Evolutionary conservation across 2,113 vertebrate species (phyloP), one percentile per base, ranked within the genome.

Genomic region (Otolemur garnettii): DNA sequence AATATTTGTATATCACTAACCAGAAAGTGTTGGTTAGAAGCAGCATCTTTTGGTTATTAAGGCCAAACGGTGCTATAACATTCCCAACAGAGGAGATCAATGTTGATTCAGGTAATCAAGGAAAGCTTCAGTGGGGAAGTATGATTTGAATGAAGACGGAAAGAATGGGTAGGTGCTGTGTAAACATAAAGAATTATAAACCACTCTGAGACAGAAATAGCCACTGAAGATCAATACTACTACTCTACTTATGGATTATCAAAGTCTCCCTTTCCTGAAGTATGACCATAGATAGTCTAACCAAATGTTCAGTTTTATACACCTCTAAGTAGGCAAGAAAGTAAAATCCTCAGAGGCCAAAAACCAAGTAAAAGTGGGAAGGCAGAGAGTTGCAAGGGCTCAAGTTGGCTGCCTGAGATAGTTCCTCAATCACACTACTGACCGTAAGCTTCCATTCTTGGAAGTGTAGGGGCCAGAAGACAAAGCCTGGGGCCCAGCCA

Each of bases 281-380:
- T 42, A 57, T 55, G 95, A 93, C 28, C 74, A n/a, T 30, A 91
- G 81, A 50, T 87, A 87, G 4, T 4, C 9, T 79, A 90, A 83
- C 24, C 59, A 84, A 92, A 93, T 53, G 38, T 35, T 92, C 57
- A 66, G 82, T 42, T 92, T 42, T 62, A 80, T 0, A 9, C 24
- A 59, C 22, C 53, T 84, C 30, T 79, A 28, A 79, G 45, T 28
- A 55, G 35, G 30, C 15, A 94, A 85, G 81, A 96, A 50, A 84
- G 82, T 33, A 82, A 90, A 92, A 75, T 55, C 50, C 60, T 64
- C 35, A 59, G 18, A 59, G 2, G 53, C 17, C n/a, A 80, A 87
- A 94, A 93, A 75, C 64, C 21, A 88, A 92, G 24, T 38, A 68
- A 77, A 91, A 93, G 35, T 55, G 64, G n/a, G 68, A 86, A 75